phyloP scores from a whole-genome alignment of 2,888 invertebrate genomes.

The Limulus polyphemus region DNA sequence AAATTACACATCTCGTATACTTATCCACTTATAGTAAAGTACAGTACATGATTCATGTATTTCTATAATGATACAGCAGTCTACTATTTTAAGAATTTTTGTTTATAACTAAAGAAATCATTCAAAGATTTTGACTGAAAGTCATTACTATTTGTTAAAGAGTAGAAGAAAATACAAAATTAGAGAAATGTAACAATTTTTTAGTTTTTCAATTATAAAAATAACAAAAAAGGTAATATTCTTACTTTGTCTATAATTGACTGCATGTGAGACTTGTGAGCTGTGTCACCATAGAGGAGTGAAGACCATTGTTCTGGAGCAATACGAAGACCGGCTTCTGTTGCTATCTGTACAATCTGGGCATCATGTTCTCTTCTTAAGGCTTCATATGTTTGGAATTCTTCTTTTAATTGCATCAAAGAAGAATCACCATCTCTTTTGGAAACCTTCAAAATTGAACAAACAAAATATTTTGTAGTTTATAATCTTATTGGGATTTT shows the following conservation, averaged over 20 bases:
- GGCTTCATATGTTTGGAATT: constrained; percentile 88
- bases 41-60: too few species aligned
- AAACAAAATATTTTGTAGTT: too few species aligned
- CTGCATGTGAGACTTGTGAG: constrained; percentile 97
- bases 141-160: too few species aligned
- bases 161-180: too few species aligned
- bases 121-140: too few species aligned
- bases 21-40: too few species aligned
- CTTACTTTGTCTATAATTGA: constrained; percentile 43
- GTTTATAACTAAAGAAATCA: too few species aligned
- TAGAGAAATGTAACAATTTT: too few species aligned
- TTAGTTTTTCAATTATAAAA: neutral
- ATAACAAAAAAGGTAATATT: constrained; percentile 1
- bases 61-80: too few species aligned
- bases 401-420: constrained; percentile 92
- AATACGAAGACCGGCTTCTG: constrained; percentile 89
- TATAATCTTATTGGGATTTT: too few species aligned
- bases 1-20: too few species aligned
- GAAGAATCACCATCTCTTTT: constrained; percentile 95
- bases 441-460: constrained; percentile 52
- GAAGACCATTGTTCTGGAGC: constrained; percentile 99
- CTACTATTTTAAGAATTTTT: too few species aligned
- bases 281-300: constrained; percentile 83
- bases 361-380: constrained; percentile 91
- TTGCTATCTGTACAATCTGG: constrained; percentile 96